phyloP scores from a whole-genome alignment of 2,888 invertebrate genomes.

The Phaedon cochleariae region DNA sequence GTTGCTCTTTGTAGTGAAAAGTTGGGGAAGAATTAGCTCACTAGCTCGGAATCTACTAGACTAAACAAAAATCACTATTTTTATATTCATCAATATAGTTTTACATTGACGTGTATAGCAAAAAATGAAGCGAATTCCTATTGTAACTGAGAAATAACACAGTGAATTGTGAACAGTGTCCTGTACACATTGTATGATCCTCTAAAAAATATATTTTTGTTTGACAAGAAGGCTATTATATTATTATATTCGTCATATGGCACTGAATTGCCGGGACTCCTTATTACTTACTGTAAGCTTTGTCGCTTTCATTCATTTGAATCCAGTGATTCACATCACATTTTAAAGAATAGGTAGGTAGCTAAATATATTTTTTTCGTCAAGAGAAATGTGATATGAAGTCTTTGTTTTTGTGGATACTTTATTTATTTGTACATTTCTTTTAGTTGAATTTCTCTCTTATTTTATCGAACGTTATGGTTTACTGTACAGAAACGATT shows the following conservation, averaged over 20 bases:
- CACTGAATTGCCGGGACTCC: neutral
- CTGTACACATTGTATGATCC: neutral
- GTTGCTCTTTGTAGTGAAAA: conserved; percentile 3
- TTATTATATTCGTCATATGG: neutral
- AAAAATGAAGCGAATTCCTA: neutral
- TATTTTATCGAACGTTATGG: conserved; percentile 38
- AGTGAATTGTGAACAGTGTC: conserved; percentile 14
- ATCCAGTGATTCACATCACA: conserved; percentile 10
- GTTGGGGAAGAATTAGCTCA: conserved; percentile 11
- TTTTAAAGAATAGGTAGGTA: conserved; percentile 12
- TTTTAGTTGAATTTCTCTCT: conserved; percentile 36
- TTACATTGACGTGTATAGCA: neutral
- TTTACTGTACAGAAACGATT: conserved; percentile 27
- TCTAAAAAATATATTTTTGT: neutral
- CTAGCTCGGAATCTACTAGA: conserved; percentile 28
- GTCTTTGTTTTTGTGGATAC: conserved; percentile 4
- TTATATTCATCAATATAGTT: conserved; percentile 25
- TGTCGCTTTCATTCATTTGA: conserved; percentile 1
- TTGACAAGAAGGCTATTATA: neutral
- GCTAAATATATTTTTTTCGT: neutral
- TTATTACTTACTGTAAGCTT: conserved; percentile 1
- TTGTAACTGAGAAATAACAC: conserved; percentile 26
- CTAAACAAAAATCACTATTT: conserved; percentile 28
- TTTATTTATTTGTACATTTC: conserved; percentile 17
- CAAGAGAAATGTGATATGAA: neutral